Evolutionary conservation across 2,888 invertebrate genomes (phyloP).

Genomic region (Athrips mouffetella): DNA sequence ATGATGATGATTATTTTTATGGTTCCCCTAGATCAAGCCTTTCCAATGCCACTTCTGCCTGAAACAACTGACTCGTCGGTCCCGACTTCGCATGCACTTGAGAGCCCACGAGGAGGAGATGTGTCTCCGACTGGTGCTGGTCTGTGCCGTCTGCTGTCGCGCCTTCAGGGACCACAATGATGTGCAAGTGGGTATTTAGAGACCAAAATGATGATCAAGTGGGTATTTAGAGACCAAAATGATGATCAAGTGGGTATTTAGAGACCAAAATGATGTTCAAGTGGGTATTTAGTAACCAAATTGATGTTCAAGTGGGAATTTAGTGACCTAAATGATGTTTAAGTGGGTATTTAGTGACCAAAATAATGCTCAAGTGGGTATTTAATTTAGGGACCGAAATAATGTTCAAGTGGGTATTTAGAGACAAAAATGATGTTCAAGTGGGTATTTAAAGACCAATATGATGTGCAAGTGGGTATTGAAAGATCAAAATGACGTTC

Average conservation of each 20-base stretch:
- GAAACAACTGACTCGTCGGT: conserved; percentile 72
- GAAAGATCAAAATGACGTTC: too few relatives aligned
- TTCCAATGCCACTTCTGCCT: conserved; percentile 77
- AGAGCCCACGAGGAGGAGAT: conserved; percentile 69
- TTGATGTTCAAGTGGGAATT: conserved; percentile 48
- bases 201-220: too few relatives aligned
- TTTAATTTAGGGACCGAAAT: too few relatives aligned
- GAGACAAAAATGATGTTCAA: too few relatives aligned
- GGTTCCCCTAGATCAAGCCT: conserved; percentile 64
- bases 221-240: too few relatives aligned
- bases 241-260: conserved; percentile 56
- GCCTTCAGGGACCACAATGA: conserved; percentile 51
- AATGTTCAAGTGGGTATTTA: too few relatives aligned
- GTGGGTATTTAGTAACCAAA: conserved; percentile 47
- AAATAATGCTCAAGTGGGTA: too few relatives aligned
- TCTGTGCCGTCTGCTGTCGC: conserved; percentile 54
- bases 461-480: too few relatives aligned
- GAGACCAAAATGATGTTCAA: conserved; percentile 47
- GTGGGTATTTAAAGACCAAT: too few relatives aligned
- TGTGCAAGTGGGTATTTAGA: conserved; percentile 49
- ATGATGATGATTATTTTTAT: background rate
- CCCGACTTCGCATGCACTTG: conserved; percentile 71
- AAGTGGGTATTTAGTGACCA: too few relatives aligned
- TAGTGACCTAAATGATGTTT: too few relatives aligned
- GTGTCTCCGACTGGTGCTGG: conserved; percentile 48